These are phyloP conservation scores for Hoplostethus mediterraneus DNA, from an alignment of 2,797 vertebrate genomes.

Conservation along the genomic window DNA sequence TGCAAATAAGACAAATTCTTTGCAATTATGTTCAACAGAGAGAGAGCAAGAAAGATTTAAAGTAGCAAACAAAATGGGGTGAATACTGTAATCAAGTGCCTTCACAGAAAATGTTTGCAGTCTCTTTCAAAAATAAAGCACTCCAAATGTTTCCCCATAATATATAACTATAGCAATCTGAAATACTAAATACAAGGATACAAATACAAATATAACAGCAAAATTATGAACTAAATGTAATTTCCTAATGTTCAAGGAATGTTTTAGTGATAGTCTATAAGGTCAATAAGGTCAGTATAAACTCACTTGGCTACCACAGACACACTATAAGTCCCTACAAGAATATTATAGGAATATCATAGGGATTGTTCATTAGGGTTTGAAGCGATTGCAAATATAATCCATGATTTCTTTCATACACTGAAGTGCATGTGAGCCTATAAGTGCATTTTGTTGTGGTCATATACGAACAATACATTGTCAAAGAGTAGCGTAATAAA, in stretches of 20 bases:
- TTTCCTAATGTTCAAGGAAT: neutral
- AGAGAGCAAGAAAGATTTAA: neutral
- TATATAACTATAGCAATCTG: constrained; percentile 5
- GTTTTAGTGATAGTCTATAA: constrained; percentile 4
- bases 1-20: constrained; percentile 7
- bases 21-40: constrained; percentile 6
- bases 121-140: constrained; percentile 1
- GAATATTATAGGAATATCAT: constrained; percentile 3
- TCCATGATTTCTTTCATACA: constrained; percentile 1
- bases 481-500: constrained; percentile 29
- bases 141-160: neutral
- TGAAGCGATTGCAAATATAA: constrained; percentile 19
- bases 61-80: neutral
- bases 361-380: neutral
- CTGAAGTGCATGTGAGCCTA: constrained; percentile 7
- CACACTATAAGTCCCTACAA: constrained; percentile 3
- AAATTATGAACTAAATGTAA: neutral
- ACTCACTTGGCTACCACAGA: constrained; percentile 12
- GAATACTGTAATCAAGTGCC: constrained; percentile 14
- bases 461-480: constrained; percentile 25
- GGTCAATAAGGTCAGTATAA: constrained; percentile 1
- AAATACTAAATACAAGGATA: constrained; percentile 8
- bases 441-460: constrained; percentile 17
- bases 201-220: constrained; percentile 10
- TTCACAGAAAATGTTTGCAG: constrained; percentile 19